These are phyloP conservation scores for Branchipolynoe longqiensis DNA, from an alignment of 2,888 invertebrate species.

Conservation along the genomic window DNA sequence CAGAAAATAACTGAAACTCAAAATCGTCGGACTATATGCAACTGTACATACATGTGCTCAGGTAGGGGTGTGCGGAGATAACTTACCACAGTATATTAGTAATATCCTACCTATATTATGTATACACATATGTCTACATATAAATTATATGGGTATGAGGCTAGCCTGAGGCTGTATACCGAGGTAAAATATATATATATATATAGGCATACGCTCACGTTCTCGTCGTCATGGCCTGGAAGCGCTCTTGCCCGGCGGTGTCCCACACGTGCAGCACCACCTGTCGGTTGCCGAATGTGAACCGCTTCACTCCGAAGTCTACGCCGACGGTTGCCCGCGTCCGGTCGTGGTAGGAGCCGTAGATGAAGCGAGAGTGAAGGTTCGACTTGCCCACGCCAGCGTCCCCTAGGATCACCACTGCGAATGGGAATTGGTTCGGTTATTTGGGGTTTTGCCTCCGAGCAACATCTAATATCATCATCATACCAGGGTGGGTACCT, in stretches of 20 bases:
- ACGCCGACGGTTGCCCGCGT: slow-evolving; percentile 34
- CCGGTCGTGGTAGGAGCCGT: background rate
- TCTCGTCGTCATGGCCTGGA: slow-evolving; percentile 45
- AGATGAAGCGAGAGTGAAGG: slow-evolving; percentile 39
- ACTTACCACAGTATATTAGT: too few relatives aligned
- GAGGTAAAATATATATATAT: too few relatives aligned
- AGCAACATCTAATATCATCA: too few relatives aligned
- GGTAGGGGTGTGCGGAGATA: too few relatives aligned
- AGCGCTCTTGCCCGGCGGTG: slow-evolving; percentile 55
- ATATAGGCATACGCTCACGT: slow-evolving; percentile 21
- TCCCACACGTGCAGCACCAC: slow-evolving; percentile 56
- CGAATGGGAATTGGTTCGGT: too few relatives aligned
- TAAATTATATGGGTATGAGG: background rate
- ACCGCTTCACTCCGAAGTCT: slow-evolving; percentile 35
- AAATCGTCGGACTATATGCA: too few relatives aligned
- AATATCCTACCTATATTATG: too few relatives aligned
- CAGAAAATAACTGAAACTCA: too few relatives aligned
- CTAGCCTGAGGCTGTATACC: too few relatives aligned
- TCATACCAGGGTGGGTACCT: too few relatives aligned
- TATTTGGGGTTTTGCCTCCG: too few relatives aligned
- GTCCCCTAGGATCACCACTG: slow-evolving; percentile 55
- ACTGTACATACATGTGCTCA: too few relatives aligned
- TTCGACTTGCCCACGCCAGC: slow-evolving; percentile 58
- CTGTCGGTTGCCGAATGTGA: slow-evolving; percentile 11
- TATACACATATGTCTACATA: background rate